Evolutionary conservation across 2,888 invertebrate genomes (phyloP).

Genomic region (Atethmia centrago): DNA sequence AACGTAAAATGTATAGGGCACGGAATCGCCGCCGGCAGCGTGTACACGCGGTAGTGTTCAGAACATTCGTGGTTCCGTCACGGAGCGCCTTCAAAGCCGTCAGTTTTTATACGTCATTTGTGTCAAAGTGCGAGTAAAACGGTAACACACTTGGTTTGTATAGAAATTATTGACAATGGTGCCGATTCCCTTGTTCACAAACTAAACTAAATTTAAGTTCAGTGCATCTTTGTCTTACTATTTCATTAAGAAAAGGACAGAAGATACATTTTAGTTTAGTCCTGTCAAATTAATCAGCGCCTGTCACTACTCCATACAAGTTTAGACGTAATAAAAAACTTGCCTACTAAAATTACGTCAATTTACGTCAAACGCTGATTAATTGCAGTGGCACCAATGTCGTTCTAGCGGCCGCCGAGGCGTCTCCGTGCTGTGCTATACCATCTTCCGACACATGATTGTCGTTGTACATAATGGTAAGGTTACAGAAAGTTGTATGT

Average conservation of each 20-base stretch:
- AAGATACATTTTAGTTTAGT: too few relatives aligned
- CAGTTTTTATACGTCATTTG: not conserved
- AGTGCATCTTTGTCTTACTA: too few relatives aligned
- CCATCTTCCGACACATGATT: conserved; percentile 11
- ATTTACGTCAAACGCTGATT: too few relatives aligned
- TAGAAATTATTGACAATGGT: not conserved
- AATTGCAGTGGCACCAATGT: too few relatives aligned
- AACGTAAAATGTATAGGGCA: conserved; percentile 1
- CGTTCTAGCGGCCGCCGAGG: not conserved
- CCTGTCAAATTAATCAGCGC: too few relatives aligned
- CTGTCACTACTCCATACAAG: too few relatives aligned
- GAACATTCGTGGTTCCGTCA: not conserved
- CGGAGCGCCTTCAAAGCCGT: not conserved
- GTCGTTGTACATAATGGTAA: conserved; percentile 50
- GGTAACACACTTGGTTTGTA: not conserved
- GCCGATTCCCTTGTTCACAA: too few relatives aligned
- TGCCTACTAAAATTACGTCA: too few relatives aligned
- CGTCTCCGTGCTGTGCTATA: not conserved
- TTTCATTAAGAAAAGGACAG: too few relatives aligned
- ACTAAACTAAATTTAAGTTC: too few relatives aligned
- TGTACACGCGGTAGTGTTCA: not conserved
- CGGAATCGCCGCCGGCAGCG: not conserved
- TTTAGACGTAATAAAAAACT: too few relatives aligned
- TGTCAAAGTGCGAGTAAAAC: not conserved
- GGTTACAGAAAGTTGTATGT: conserved; percentile 35